A percentile compares a stretch with the other conserved stretches of the same genome.
Evolutionary conservation across 30 jellyfish, hydroid and myxozoan species (phyloP).

Genomic region (Pelagia noctiluca): DNA sequence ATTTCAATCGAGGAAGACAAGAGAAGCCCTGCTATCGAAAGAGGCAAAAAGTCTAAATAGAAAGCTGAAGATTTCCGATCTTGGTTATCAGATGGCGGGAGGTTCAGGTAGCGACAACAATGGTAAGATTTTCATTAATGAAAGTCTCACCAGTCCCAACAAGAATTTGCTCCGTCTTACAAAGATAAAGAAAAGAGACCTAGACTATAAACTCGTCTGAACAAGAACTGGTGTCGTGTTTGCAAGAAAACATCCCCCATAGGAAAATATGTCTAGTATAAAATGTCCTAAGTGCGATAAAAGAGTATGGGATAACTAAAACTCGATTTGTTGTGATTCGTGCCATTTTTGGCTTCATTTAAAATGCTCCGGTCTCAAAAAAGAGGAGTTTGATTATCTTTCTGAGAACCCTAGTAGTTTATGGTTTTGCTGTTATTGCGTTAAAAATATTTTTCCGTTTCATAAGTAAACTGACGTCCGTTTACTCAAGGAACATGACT

Average conservation of each 20-base stretch:
- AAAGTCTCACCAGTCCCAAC: background rate
- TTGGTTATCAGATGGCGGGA: background rate
- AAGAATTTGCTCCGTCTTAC: background rate
- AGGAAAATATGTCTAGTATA: background rate
- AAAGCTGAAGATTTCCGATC: background rate
- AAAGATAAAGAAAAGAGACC: background rate
- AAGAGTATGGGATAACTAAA: background rate
- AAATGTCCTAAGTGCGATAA: background rate
- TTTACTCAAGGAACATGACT: background rate
- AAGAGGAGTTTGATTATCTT: background rate
- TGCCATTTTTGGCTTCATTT: background rate
- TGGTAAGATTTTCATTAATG: background rate
- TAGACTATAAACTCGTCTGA: background rate
- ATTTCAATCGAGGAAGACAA: background rate
- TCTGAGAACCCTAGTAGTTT: background rate
- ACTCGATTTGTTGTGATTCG: background rate
- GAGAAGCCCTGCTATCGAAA: background rate
- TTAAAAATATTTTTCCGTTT: background rate
- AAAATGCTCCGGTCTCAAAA: background rate
- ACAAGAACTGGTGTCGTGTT: background rate
- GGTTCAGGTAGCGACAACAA: background rate
- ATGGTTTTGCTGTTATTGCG: conserved; percentile 1
- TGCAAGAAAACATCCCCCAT: background rate
- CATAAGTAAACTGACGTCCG: background rate
- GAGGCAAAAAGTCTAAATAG: background rate